phyloP scores from a whole-genome alignment of 2,113 vertebrate genomes.

The Progne subis region DNA sequence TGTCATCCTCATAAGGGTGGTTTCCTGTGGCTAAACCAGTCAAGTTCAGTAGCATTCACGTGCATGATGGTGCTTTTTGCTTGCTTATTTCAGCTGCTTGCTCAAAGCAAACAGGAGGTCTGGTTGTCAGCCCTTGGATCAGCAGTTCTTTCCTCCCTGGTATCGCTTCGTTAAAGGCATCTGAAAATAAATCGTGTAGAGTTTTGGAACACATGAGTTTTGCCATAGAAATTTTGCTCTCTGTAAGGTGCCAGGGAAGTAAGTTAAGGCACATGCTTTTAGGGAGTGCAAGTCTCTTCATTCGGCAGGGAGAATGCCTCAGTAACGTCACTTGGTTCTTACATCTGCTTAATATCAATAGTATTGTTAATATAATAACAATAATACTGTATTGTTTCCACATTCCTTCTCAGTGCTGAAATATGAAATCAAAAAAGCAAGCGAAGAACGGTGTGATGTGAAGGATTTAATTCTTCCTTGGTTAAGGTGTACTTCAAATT shows the following conservation, averaged over 20 bases:
- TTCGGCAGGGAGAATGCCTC: not conserved
- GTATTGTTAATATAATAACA: not conserved
- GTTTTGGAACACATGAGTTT: not conserved
- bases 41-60: not conserved
- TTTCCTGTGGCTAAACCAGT: not conserved
- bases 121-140: not conserved
- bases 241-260: not conserved
- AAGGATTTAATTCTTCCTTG: not conserved
- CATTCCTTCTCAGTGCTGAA: not conserved
- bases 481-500: not conserved
- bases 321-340: not conserved
- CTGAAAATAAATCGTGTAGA: not conserved
- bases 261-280: not conserved
- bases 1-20: not conserved
- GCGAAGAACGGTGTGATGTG: not conserved
- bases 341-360: not conserved
- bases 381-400: not conserved
- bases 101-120: not conserved
- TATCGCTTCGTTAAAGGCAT: not conserved
- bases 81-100: not conserved
- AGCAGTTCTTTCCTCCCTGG: not conserved
- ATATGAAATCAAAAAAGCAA: not conserved
- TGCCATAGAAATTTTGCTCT: not conserved
- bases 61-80: fast-evolving
- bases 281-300: not conserved